Percentiles rank a stretch among this genome's conserved stretches.
phyloP scores from a whole-genome alignment of 2,797 vertebrate species.

The Okamejei kenojei region DNA sequence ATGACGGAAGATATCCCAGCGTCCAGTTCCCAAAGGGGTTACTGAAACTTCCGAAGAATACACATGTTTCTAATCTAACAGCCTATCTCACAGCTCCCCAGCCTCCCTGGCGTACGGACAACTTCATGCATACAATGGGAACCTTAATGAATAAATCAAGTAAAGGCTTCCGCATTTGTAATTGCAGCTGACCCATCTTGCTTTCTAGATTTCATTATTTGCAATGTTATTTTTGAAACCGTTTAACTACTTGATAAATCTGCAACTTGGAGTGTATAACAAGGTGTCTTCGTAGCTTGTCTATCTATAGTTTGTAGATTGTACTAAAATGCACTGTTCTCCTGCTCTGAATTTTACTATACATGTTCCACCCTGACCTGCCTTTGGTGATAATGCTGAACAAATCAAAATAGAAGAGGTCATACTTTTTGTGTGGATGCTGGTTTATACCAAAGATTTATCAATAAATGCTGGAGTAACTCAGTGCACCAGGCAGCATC shows the following conservation, averaged over 20 bases:
- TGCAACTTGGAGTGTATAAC: not conserved
- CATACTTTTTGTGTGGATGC: no score
- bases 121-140: slow-evolving; percentile 59
- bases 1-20: slow-evolving; percentile 63
- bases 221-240: not conserved
- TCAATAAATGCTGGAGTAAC: no score
- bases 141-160: slow-evolving; percentile 69
- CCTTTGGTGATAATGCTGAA: not conserved
- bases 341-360: not conserved
- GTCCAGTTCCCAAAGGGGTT: slow-evolving; percentile 76
- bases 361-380: not conserved
- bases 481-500: no score
- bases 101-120: slow-evolving; percentile 59
- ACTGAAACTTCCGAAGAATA: slow-evolving; percentile 64
- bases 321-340: not conserved
- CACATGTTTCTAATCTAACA: slow-evolving; percentile 63
- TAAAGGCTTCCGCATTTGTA: slow-evolving; percentile 45
- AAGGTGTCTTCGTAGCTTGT: not conserved
- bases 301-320: not conserved
- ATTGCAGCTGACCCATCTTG: not conserved
- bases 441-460: no score
- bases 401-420: not conserved
- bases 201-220: not conserved
- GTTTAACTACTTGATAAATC: not conserved
- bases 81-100: slow-evolving; percentile 72